Evolutionary conservation across 2,113 vertebrate species (phyloP).

Genomic region (Semicossyphus pulcher): DNA sequence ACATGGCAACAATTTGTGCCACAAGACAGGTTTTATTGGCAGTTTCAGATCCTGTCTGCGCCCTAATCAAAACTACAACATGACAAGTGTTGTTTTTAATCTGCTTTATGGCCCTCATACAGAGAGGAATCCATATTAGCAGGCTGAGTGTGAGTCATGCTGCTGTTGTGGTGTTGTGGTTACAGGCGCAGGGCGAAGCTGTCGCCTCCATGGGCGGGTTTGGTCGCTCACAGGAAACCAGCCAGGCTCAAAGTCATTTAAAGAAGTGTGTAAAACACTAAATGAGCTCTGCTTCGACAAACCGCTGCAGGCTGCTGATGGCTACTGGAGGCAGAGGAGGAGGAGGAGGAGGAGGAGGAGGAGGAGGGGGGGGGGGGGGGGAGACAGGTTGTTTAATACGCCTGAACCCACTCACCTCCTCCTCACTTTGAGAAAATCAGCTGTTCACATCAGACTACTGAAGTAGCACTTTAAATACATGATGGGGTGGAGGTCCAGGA

Average conservation of each 20-base stretch:
- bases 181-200: slow-evolving; percentile 56
- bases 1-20: slow-evolving; percentile 6
- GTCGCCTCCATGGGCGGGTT: slow-evolving; percentile 75
- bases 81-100: slow-evolving; percentile 60
- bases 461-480: no score
- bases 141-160: slow-evolving; percentile 50
- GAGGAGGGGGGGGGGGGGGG: not conserved
- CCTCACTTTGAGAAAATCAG: slow-evolving; percentile 9
- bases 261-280: slow-evolving; percentile 76
- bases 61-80: slow-evolving; percentile 37
- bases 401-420: slow-evolving; percentile 36
- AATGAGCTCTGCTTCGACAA: slow-evolving; percentile 65
- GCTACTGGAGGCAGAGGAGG: slow-evolving; percentile 51
- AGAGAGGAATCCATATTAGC: slow-evolving; percentile 37
- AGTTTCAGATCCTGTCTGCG: slow-evolving; percentile 34
- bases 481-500: no score
- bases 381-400: not conserved
- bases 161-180: slow-evolving; percentile 73
- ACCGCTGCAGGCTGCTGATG: slow-evolving; percentile 53
- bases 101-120: slow-evolving; percentile 33
- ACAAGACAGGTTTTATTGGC: slow-evolving; percentile 31
- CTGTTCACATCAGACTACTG: not conserved
- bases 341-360: not conserved
- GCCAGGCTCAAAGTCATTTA: slow-evolving; percentile 66
- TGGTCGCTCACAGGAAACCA: slow-evolving; percentile 61